phyloP scores from a whole-genome alignment of 2,113 vertebrate species.

The Hippocampus zosterae region DNA sequence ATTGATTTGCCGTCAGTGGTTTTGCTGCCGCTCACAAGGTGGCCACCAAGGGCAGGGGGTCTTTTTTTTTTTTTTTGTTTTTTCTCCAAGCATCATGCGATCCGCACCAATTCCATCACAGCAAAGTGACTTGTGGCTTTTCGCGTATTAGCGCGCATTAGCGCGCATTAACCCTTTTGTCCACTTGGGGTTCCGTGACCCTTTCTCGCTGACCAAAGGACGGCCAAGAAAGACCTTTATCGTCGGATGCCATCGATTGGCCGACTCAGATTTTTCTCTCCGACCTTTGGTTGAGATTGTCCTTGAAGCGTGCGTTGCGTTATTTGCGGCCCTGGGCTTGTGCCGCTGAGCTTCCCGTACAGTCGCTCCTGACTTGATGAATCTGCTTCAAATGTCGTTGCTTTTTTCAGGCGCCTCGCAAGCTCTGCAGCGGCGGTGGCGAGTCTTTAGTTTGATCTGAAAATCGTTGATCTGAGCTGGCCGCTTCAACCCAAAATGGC shows the following conservation, averaged over 20 bases:
- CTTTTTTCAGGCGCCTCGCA: too few relatives aligned
- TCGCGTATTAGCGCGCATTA: conserved; percentile 68
- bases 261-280: conserved; percentile 53
- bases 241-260: conserved; percentile 50
- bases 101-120: conserved; percentile 32
- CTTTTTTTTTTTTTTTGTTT: neutral
- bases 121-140: conserved; percentile 57
- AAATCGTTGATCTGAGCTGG: too few relatives aligned
- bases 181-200: conserved; percentile 23
- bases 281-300: conserved; percentile 54
- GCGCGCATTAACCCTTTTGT: conserved; percentile 42
- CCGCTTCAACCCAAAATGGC: too few relatives aligned
- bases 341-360: too few relatives aligned
- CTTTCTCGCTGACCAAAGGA: conserved; percentile 35
- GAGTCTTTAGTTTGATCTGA: neutral
- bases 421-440: neutral
- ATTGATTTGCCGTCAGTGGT: conserved; percentile 72
- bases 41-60: neutral
- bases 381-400: conserved; percentile 27
- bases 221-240: conserved; percentile 34
- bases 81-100: conserved; percentile 14
- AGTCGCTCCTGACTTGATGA: conserved; percentile 48
- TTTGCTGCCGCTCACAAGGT: neutral
- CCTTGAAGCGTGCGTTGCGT: conserved; percentile 29
- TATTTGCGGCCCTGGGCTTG: conserved; percentile 18